Percentiles rank a stretch among this genome's conserved stretches.
Conservation (phyloP, 2,888 invertebrate genomes). For the Heteromurus nitidus region DNA sequence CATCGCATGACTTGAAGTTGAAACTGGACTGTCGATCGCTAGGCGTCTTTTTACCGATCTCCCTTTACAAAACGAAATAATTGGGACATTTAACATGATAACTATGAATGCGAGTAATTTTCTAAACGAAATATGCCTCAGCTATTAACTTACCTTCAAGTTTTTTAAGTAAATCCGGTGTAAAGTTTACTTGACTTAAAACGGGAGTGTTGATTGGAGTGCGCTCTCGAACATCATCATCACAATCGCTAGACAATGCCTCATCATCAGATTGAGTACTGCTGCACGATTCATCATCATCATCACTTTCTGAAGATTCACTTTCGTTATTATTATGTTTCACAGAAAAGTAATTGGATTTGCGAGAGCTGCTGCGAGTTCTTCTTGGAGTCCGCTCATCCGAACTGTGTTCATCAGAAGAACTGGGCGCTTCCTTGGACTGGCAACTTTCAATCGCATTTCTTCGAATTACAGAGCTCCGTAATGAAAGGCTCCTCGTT, state of each 20-base stretch:
- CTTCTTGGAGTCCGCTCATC: background rate
- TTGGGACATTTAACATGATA: background rate
- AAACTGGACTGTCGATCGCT: constrained; percentile 47
- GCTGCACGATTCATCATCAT: too few species aligned
- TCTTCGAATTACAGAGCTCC: too few species aligned
- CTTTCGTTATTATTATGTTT: too few species aligned
- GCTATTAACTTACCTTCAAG: constrained; percentile 14
- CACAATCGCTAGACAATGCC: background rate
- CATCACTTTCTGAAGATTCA: background rate
- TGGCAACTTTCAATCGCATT: constrained; percentile 22
- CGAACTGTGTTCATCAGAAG: background rate
- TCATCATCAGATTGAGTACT: background rate
- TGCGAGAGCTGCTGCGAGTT: background rate
- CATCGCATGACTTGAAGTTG: constrained; percentile 47
- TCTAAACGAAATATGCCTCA: too few species aligned
- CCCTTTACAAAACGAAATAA: background rate
- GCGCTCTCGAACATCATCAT: background rate
- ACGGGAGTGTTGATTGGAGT: background rate
- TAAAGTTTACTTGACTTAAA: background rate
- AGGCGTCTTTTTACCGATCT: constrained; percentile 4
- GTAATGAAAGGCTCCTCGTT: too few species aligned
- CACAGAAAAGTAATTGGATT: background rate
- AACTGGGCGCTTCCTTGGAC: background rate
- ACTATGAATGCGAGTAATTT: too few species aligned
- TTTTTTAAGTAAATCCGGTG: constrained; percentile 22